Conservation (phyloP, 2,888 invertebrate genomes). For the Hydropsyche betteni region DNA sequence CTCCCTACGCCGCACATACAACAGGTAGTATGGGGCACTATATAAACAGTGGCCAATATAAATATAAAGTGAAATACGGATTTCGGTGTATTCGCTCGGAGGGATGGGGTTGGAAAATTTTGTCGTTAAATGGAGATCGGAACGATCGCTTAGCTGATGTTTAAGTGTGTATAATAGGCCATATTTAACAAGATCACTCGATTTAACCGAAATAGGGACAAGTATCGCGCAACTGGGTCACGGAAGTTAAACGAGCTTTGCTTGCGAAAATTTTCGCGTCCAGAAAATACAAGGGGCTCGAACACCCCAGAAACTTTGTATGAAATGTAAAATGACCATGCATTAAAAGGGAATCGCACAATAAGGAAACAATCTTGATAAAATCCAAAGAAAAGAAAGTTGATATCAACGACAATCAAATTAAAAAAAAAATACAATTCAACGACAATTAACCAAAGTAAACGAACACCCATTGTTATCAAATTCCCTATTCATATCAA, state of each 20-base stretch:
- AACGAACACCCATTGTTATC: no score
- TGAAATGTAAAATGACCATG: no score
- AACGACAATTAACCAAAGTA: no score
- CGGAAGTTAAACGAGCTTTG: neutral
- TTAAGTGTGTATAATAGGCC: neutral
- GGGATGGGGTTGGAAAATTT: neutral
- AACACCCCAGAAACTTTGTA: neutral
- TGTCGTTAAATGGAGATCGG: neutral
- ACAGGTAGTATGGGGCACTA: constrained; percentile 20
- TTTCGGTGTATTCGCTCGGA: no score
- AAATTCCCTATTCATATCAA: no score
- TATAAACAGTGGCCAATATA: no score
- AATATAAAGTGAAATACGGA: no score
- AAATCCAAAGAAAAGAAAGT: no score
- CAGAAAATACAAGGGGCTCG: neutral
- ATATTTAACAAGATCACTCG: neutral
- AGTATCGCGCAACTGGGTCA: constrained; percentile 13
- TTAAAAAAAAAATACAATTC: no score
- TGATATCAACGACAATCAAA: no score
- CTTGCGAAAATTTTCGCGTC: constrained; percentile 10
- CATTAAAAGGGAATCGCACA: no score
- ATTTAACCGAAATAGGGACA: constrained; percentile 7
- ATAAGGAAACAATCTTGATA: no score
- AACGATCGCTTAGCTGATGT: neutral
- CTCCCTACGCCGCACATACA: constrained; percentile 14